Evolutionary conservation across 92 coral and sea anemone species (phyloP), one percentile per base, ranked within the genome.

Genomic region (Montipora capitata): DNA sequence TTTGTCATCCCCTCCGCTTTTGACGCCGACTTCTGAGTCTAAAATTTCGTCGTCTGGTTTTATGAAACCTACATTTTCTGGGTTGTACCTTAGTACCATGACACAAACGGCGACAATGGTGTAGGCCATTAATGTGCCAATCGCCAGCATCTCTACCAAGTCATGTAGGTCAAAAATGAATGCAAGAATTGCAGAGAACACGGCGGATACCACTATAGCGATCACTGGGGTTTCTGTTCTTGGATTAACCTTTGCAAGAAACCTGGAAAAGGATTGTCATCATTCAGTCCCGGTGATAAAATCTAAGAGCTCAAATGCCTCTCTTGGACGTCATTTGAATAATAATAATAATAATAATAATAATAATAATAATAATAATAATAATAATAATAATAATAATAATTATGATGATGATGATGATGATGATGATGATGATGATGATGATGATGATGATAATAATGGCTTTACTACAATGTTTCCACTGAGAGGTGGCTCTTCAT

Each of bases 41-140:
- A 27, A 27, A 27, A 27, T 27, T 27, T 27, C 41, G 54, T 27
- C 43, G 42, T 27, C 43, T 51, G 74, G 68, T 88, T 90, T 94
- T 70, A 74, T 72, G 12, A 94, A 86, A 20, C 96, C 99, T 35
- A 94, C 72, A 52, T 85, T 77, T 9, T 92, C 98, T 13, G 99
- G 97, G 70, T 74, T 89, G 76, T 93, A 97, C 51, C 99, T 93
- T 15, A 97, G 88, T 69, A 97, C 61, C 75, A 97, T 87, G 16
- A 97, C 99, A 76, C 98, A 93, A 13, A 97, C 61, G 49, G 98
- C 96, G 3, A 97, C 98, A 3, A 95, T 94, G 4, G 97, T 93
- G 80, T 96, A 96, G 35, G 97, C 96, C 10, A 95, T 87, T 4
- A 95, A 92, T 0, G 99, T 97, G 5, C 98, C 98, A 40, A 95